Evolutionary conservation across 2,797 vertebrate species (phyloP), one percentile per base, ranked within the genome.

Genomic region (Melanotaenia boesemani): DNA sequence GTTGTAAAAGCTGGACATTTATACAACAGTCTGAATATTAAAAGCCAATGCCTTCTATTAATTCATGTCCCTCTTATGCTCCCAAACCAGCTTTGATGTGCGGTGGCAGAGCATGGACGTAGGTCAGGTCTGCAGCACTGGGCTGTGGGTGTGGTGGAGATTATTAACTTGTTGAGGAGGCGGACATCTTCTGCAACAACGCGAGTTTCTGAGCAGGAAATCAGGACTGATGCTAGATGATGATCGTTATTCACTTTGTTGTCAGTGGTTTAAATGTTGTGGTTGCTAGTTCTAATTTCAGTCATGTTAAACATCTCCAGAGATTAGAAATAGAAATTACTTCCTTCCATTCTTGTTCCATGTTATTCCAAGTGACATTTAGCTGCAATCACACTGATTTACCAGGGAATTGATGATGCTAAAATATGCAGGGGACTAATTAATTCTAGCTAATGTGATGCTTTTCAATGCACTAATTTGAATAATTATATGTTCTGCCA

Each of bases 401-500:
- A 73, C 78, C 44, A 58, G 79, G 85, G 83, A 89, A 86, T 80
- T 88, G 79, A 78, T 70, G 68, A 85, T 87, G 84, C 83, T 83
- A 90, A 92, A 89, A 89, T 91, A 92, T 92, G 91, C 89, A 76
- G 80, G 39, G 41, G 58, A 82, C 81, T 91, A 91, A 93, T 92
- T 91, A 88, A 90, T 92, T 89, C 87, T 24, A 88, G 86, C 90
- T 91, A 92, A 94, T 94, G 91, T 92, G 89, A 89, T 92, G 81
- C 84, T 85, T 90, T 93, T 91, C 90, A 92, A 94, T 90, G 82
- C 74, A 81, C 89, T 90, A 83, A 93, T 94, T 94, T 93, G 87
- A 94, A 94, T 94, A 94, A 92, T 91, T 89, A 89, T 86, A 93
- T 85, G 67, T 89, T 88, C 84, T 89, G 86, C 90, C 83, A 86